These are phyloP conservation scores for Vesta saturnalis DNA, from an alignment of 2,888 invertebrate genomes.

Conservation along the genomic window DNA sequence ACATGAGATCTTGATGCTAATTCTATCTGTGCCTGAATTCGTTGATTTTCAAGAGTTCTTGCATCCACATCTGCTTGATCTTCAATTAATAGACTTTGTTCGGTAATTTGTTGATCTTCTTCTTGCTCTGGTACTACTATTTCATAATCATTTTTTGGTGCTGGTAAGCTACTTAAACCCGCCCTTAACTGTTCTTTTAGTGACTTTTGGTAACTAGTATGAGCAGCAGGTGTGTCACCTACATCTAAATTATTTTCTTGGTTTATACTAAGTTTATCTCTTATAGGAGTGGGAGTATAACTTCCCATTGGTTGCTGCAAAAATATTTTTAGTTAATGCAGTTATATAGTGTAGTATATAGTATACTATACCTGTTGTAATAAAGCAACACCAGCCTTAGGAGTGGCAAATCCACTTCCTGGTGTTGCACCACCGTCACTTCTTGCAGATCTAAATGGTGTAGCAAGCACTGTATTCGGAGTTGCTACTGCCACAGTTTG, in stretches of 20 bases:
- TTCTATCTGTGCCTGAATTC: constrained; percentile 75
- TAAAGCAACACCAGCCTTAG: constrained; percentile 64
- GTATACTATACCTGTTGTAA: constrained; percentile 45
- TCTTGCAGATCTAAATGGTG: constrained; percentile 81
- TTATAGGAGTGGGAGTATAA: constrained; percentile 78
- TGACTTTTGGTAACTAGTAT: constrained; percentile 75
- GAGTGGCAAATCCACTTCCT: constrained; percentile 69
- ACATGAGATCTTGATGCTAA: constrained; percentile 83
- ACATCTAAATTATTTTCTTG: constrained; percentile 81
- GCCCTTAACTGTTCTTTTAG: constrained; percentile 78
- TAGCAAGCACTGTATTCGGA: constrained; percentile 90
- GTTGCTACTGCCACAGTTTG: constrained; percentile 77
- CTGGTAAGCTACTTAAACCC: constrained; percentile 83
- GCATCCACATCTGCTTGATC: constrained; percentile 91
- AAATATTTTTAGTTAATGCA: constrained; percentile 1
- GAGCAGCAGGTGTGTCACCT: constrained; percentile 72
- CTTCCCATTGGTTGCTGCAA: constrained; percentile 22
- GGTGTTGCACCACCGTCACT: constrained; percentile 73
- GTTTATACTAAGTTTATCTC: constrained; percentile 96
- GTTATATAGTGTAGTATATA: neutral
- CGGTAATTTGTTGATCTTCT: constrained; percentile 61
- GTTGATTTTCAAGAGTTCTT: constrained; percentile 72
- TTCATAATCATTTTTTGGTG: constrained; percentile 97
- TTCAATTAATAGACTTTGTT: constrained; percentile 64
- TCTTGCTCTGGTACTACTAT: constrained; percentile 94